phyloP scores from a whole-genome alignment of 1,140 invertebrate species.

The Drosophila ironensis region DNA sequence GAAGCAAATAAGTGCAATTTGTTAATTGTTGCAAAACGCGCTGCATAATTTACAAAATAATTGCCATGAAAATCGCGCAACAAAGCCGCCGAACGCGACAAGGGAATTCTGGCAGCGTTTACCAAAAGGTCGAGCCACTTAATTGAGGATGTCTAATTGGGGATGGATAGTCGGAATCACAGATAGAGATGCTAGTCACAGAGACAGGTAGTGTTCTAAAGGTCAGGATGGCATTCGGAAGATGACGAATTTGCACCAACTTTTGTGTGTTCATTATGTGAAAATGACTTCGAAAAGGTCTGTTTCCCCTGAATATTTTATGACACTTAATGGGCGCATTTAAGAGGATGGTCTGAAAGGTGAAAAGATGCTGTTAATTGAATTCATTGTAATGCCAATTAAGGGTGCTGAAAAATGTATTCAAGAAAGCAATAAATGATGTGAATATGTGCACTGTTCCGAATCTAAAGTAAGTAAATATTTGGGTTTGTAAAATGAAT shows the following conservation, averaged over 20 bases:
- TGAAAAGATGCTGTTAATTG: no score
- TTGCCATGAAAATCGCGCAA: constrained; percentile 63
- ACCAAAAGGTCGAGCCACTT: constrained; percentile 67
- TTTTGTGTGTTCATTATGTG: no score
- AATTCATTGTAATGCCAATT: no score
- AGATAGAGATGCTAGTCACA: constrained; percentile 7
- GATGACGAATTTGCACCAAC: constrained; percentile 12
- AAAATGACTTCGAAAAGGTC: no score
- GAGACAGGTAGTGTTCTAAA: constrained; percentile 16
- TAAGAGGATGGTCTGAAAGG: no score
- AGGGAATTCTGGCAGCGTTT: constrained; percentile 53
- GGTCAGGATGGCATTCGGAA: constrained; percentile 9
- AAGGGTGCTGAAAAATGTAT: no score
- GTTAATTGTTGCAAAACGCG: constrained; percentile 70
- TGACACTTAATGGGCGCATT: no score
- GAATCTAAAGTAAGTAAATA: no score
- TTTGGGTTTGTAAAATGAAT: no score
- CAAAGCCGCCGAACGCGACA: constrained; percentile 60
- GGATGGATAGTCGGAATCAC: constrained; percentile 30
- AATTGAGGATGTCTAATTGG: constrained; percentile 71
- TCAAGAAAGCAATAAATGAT: no score
- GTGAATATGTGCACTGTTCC: no score
- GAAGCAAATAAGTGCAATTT: constrained; percentile 60
- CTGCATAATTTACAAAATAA: constrained; percentile 72
- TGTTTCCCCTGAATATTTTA: no score